These are phyloP conservation scores for Noctua pronuba DNA, from an alignment of 2,888 invertebrate species.

Conservation along the genomic window DNA sequence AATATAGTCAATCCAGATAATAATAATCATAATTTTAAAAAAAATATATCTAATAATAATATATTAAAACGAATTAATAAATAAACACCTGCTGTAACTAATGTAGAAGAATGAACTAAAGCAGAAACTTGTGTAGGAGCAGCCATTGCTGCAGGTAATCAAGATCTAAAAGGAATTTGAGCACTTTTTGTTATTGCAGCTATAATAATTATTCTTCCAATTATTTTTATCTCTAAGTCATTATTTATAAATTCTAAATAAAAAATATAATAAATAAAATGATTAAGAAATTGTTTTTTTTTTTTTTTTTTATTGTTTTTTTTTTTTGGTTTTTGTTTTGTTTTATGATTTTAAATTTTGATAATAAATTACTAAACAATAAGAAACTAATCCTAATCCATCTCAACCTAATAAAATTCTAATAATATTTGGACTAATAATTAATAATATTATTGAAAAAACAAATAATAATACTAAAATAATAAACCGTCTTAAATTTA, in stretches of 20 bases:
- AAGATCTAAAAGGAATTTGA: slow-evolving; percentile 95
- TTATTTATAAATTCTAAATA: slow-evolving; percentile 87
- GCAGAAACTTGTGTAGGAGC: slow-evolving; percentile 95
- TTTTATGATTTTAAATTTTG: no score
- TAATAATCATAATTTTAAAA: slow-evolving; percentile 89
- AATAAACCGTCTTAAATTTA: slow-evolving; percentile 92
- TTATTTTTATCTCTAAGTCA: slow-evolving; percentile 83
- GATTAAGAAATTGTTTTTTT: no score
- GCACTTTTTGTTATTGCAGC: slow-evolving; percentile 94
- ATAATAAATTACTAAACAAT: slow-evolving; percentile 91
- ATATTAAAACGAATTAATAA: slow-evolving; percentile 93
- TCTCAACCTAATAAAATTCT: slow-evolving; percentile 93
- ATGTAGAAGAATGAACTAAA: slow-evolving; percentile 94
- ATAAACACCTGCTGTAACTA: slow-evolving; percentile 94
- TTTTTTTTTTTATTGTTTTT: no score
- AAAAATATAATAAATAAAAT: slow-evolving; percentile 90
- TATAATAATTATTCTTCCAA: slow-evolving; percentile 85
- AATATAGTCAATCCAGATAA: slow-evolving; percentile 91
- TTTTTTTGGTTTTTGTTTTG: no score
- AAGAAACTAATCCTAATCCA: slow-evolving; percentile 93
- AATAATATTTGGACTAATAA: slow-evolving; percentile 93
- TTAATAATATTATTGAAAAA: slow-evolving; percentile 92
- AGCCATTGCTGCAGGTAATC: slow-evolving; percentile 94
- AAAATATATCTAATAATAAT: slow-evolving; percentile 82
- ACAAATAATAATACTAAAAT: slow-evolving; percentile 92